Conservation (phyloP, 1,140 invertebrate genomes). For the Hypsibius dujardini region DNA sequence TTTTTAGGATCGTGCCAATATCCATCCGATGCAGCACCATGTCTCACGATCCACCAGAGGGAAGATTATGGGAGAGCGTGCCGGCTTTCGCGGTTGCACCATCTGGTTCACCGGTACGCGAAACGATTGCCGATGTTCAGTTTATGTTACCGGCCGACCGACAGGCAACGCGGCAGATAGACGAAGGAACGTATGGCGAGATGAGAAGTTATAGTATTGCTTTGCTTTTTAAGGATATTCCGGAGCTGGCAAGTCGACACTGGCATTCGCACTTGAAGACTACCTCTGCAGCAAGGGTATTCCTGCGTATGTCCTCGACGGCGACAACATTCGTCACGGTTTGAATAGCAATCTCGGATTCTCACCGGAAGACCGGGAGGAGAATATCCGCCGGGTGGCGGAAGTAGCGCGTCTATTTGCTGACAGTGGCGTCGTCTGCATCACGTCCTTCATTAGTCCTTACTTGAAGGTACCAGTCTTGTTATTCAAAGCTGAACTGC, state of each 20-base stretch:
- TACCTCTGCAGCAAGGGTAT: slow-evolving; percentile 70
- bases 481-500: slow-evolving; percentile 17
- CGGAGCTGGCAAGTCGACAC: slow-evolving; percentile 92
- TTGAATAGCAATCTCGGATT: slow-evolving; percentile 91
- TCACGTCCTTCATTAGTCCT: slow-evolving; percentile 94
- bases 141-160: too few species aligned
- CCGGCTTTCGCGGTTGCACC: slow-evolving; percentile 89
- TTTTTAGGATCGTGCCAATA: slow-evolving; percentile 47
- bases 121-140: slow-evolving; percentile 18
- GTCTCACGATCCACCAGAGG: slow-evolving; percentile 79
- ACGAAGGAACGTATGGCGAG: slow-evolving; percentile 15
- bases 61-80: slow-evolving; percentile 63
- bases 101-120: slow-evolving; percentile 83
- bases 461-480: slow-evolving; percentile 52
- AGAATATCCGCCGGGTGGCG: slow-evolving; percentile 88
- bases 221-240: slow-evolving; percentile 44
- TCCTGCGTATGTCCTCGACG: slow-evolving; percentile 84
- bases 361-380: slow-evolving; percentile 73
- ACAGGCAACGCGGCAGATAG: neutral
- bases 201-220: slow-evolving; percentile 16
- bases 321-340: slow-evolving; percentile 88
- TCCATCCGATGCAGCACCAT: slow-evolving; percentile 79
- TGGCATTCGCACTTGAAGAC: slow-evolving; percentile 87
- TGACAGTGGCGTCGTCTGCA: slow-evolving; percentile 79
- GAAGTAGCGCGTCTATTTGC: slow-evolving; percentile 95